These are phyloP conservation scores for Capitulum mitella DNA, from an alignment of 2,888 invertebrate genomes.

Conservation along the genomic window DNA sequence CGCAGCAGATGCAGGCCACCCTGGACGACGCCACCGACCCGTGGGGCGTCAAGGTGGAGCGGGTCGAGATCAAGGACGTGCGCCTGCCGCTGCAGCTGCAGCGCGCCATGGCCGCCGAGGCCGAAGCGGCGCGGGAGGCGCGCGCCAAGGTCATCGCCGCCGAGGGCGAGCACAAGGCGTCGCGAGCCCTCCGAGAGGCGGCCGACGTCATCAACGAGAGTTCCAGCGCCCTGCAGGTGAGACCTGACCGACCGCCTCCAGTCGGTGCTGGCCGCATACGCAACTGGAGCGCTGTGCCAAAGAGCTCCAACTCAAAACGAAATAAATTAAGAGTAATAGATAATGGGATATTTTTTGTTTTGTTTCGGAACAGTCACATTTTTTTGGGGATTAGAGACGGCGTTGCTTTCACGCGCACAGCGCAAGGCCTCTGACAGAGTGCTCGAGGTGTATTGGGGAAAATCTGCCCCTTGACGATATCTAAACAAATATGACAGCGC, in stretches of 20 bases:
- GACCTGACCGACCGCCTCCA: not conserved
- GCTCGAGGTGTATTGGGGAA: too few species aligned
- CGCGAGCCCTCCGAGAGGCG: slow-evolving; percentile 84
- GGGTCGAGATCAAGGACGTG: slow-evolving; percentile 61
- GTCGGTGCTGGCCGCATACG: too few species aligned
- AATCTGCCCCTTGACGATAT: too few species aligned
- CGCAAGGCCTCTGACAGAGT: too few species aligned
- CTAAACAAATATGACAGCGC: too few species aligned
- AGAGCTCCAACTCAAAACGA: too few species aligned
- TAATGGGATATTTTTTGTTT: too few species aligned
- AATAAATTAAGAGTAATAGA: too few species aligned
- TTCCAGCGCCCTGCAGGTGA: slow-evolving; percentile 61
- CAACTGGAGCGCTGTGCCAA: too few species aligned
- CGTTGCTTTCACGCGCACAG: too few species aligned
- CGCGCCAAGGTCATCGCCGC: slow-evolving; percentile 69
- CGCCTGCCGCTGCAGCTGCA: slow-evolving; percentile 85
- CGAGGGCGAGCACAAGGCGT: slow-evolving; percentile 93
- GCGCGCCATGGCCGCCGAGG: slow-evolving; percentile 92
- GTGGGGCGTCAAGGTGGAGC: not conserved
- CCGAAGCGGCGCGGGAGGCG: slow-evolving; percentile 86
- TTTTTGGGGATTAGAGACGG: too few species aligned
- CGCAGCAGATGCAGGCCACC: slow-evolving; percentile 44
- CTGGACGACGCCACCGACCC: slow-evolving; percentile 35
- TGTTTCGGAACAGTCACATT: too few species aligned
- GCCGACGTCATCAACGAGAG: slow-evolving; percentile 92